These are phyloP conservation scores for Papilio machaon DNA, from an alignment of 1,140 invertebrate genomes.

Conservation along the genomic window DNA sequence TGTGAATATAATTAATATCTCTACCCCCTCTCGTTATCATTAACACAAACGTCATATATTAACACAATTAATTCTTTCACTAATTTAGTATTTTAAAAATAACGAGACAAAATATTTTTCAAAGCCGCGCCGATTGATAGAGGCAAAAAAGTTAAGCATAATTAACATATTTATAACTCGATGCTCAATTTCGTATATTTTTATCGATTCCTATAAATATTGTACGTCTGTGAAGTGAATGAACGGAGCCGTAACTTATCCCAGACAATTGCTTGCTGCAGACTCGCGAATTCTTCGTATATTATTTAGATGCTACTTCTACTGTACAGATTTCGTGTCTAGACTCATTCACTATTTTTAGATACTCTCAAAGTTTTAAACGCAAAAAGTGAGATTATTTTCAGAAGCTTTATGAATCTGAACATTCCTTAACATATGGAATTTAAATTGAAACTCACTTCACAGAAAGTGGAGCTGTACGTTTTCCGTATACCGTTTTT, in stretches of 20 bases:
- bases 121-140: background rate
- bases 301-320: slow-evolving; percentile 12
- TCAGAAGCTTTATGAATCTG: background rate
- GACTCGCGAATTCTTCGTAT: slow-evolving; percentile 11
- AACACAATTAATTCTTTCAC: background rate
- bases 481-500: background rate
- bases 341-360: slow-evolving; percentile 12
- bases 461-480: background rate
- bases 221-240: background rate
- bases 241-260: slow-evolving; percentile 13
- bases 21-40: background rate
- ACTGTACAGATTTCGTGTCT: slow-evolving; percentile 11
- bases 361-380: background rate
- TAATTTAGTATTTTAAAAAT: background rate
- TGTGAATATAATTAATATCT: background rate
- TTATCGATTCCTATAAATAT: slow-evolving; percentile 3
- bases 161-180: background rate
- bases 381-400: background rate
- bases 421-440: background rate
- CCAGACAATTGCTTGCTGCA: slow-evolving; percentile 19
- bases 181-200: background rate
- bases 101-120: background rate
- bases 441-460: background rate
- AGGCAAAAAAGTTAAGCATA: background rate
- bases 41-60: no score